These are phyloP conservation scores for Pantelozetes paolii DNA, from an alignment of 2,888 invertebrate species.

Conservation along the genomic window DNA sequence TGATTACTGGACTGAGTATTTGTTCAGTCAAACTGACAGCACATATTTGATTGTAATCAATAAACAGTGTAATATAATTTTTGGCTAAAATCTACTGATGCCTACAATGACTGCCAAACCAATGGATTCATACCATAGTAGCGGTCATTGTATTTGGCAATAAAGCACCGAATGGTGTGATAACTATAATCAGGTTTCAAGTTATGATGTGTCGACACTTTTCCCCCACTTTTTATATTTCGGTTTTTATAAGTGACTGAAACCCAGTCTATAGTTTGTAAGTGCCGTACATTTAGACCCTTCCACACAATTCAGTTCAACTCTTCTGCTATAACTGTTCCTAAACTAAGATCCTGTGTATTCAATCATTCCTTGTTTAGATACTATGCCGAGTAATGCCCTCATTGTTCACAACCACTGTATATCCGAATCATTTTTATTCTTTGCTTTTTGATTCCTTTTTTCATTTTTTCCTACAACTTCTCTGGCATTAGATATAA, in stretches of 20 bases:
- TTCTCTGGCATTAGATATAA: slow-evolving; percentile 7
- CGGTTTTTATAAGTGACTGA: neutral
- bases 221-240: slow-evolving; percentile 1
- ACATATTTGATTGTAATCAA: slow-evolving; percentile 30
- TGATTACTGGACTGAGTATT: neutral
- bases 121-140: neutral
- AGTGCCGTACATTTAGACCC: too few species aligned
- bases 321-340: too few species aligned
- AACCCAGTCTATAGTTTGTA: too few species aligned
- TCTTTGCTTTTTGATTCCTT: neutral
- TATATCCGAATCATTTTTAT: neutral
- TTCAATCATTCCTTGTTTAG: too few species aligned
- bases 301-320: too few species aligned
- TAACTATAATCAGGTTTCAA: slow-evolving; percentile 22
- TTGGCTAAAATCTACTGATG: neutral
- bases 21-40: neutral
- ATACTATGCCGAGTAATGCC: too few species aligned
- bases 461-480: neutral
- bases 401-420: neutral
- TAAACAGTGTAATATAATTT: neutral
- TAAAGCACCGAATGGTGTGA: neutral
- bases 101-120: neutral
- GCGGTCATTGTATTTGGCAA: neutral
- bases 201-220: slow-evolving; percentile 22
- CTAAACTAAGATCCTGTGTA: too few species aligned